Evolutionary conservation across 2,113 vertebrate species (phyloP).

Genomic region (Pachycephala philippinensis): DNA sequence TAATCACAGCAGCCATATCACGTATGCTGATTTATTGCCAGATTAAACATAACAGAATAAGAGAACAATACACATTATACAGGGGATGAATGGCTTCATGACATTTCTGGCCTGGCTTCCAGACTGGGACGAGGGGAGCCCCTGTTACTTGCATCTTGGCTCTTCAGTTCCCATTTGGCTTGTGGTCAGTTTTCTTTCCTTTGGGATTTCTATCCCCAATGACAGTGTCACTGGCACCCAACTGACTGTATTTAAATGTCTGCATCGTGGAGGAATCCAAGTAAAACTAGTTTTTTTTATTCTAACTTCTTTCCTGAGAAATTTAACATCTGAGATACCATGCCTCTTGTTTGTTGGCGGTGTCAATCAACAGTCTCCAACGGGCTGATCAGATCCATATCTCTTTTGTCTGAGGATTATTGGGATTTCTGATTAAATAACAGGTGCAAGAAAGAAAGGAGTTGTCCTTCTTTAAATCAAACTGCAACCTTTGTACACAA

Average conservation of each 20-base stretch:
- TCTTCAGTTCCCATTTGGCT: neutral
- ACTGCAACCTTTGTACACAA: neutral
- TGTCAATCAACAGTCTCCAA: neutral
- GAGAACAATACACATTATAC: neutral
- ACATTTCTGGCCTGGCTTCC: neutral
- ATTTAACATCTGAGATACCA: neutral
- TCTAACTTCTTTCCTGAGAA: neutral
- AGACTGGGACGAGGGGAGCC: neutral
- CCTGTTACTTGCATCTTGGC: neutral
- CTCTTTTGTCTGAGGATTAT: neutral
- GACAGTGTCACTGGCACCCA: neutral
- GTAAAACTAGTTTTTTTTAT: neutral
- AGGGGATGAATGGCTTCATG: neutral
- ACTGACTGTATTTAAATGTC: neutral
- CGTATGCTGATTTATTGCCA: neutral
- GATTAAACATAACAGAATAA: neutral
- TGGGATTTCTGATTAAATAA: neutral
- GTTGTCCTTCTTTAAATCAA: neutral
- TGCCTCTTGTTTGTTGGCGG: rapidly evolving
- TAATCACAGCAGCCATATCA: rapidly evolving
- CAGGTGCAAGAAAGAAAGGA: neutral
- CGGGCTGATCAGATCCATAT: neutral
- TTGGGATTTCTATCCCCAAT: neutral
- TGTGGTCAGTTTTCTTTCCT: neutral
- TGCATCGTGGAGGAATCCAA: neutral